Base-by-base conservation (phyloP, 2,888 invertebrate genomes). In the Marasmarcha lunaedactyla region DNA sequence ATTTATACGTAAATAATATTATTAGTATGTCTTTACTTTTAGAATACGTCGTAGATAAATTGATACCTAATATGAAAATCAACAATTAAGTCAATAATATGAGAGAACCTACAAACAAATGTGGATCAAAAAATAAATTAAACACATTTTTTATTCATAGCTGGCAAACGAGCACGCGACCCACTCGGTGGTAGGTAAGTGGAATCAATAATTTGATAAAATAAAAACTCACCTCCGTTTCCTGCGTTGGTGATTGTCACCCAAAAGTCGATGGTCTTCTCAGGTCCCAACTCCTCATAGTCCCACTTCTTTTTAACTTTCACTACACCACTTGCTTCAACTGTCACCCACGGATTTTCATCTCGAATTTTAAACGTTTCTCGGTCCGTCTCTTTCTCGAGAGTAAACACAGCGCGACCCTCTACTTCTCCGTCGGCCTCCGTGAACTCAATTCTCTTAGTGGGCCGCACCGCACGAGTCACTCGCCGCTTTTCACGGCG, bases 251-350 rank as follows among this genome's bases (percentile, higher is more conserved):
- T 94, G 57, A 95, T 95, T 40, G 94, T 94, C 39, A 96, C 95
- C 95, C 95, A 96, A 72, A 96, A 96, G 74, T 96, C 95, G 60
- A 96, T 95, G 10, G 94, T 95, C 71, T 96, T 96, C 79, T 96
- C 95, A 1, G 94, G 94, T 15, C 95, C 95, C 36, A 96, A 77
- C 63, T 95, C 95, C 66, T 96, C 96, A 73, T 94, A 96, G 87
- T 96, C 95, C 96, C 96, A 96, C 89, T 95, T 95, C 89, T 95
- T 94, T 79, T 94, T 95, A 49, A 96, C 95, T 60, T 92, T 89
- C 59, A 96, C 95, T 41, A 94, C 92, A 54, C 96, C 96, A 77
- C 93, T 94, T 35, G 92, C 89, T 71, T 94, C 95, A 39, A 96
- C 95, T 35, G 92, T 93, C 41, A 96, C 95, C 95, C 96, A 96